phyloP scores from a whole-genome alignment of 1,140 invertebrate genomes.

The Penaeus indicus region DNA sequence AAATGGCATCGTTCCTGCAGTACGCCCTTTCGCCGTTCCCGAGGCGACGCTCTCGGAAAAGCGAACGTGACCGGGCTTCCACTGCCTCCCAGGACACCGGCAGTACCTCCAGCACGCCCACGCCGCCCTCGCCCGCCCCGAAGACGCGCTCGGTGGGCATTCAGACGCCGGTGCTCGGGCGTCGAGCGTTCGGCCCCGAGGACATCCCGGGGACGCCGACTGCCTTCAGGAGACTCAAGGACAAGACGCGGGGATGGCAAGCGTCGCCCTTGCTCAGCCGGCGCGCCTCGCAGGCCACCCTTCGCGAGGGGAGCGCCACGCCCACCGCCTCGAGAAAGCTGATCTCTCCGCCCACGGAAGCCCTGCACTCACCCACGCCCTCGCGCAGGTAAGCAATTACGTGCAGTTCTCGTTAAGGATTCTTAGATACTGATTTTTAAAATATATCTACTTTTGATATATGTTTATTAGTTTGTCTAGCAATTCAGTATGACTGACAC shows the following conservation, averaged over 20 bases:
- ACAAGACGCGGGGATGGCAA: not conserved
- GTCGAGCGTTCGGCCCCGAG: not conserved
- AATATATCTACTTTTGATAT: too few relatives aligned
- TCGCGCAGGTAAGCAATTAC: too few relatives aligned
- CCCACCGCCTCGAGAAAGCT: not conserved
- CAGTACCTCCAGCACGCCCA: not conserved
- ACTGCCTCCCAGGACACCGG: conserved; percentile 43
- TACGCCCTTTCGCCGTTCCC: conserved; percentile 55
- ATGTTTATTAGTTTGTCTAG: too few relatives aligned
- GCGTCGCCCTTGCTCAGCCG: not conserved
- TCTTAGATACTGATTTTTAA: too few relatives aligned
- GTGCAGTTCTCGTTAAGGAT: too few relatives aligned
- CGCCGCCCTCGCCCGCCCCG: conserved; percentile 18
- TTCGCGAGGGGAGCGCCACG: conserved; percentile 2
- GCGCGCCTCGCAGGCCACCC: not conserved
- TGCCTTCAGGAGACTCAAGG: conserved; percentile 1
- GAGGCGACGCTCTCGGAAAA: conserved; percentile 24
- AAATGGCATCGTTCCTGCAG: conserved; percentile 55
- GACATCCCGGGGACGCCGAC: not conserved
- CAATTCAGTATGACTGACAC: too few relatives aligned
- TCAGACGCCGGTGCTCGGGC: conserved; percentile 28
- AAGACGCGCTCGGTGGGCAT: conserved; percentile 58
- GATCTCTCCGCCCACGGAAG: too few relatives aligned
- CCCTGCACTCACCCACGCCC: too few relatives aligned
- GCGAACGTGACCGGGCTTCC: conserved; percentile 36